Evolutionary conservation across 1,140 invertebrate species (phyloP).

Genomic region (Tetramorium alpestre): DNA sequence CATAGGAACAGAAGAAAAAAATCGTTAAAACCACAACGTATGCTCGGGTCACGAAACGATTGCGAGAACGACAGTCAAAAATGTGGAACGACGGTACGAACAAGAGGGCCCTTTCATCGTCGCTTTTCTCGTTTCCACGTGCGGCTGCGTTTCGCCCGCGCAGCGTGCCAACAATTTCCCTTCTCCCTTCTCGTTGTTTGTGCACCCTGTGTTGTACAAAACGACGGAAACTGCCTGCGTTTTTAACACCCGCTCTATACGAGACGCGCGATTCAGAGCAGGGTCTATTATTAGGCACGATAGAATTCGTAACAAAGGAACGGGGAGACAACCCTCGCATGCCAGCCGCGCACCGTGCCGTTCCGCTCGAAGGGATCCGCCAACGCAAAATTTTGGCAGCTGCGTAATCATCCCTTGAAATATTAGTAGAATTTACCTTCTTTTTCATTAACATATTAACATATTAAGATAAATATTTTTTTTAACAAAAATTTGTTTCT

Average conservation of each 20-base stretch:
- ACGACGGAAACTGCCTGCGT: constrained; percentile 19
- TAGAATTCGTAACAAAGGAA: constrained; percentile 71
- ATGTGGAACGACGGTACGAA: constrained; percentile 66
- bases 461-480: neutral
- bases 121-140: constrained; percentile 72
- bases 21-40: constrained; percentile 38
- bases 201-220: neutral
- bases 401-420: neutral
- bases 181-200: neutral
- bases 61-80: constrained; percentile 63
- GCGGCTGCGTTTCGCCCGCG: constrained; percentile 58
- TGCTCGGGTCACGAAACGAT: constrained; percentile 41
- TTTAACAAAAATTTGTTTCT: neutral
- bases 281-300: constrained; percentile 73
- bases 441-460: neutral
- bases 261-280: constrained; percentile 56
- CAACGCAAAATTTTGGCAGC: constrained; percentile 50
- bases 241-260: constrained; percentile 68
- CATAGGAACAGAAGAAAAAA: constrained; percentile 54
- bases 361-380: constrained; percentile 24
- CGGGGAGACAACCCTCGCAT: constrained; percentile 36
- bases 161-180: constrained; percentile 34
- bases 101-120: constrained; percentile 70
- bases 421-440: neutral
- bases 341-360: constrained; percentile 25